phyloP scores from a whole-genome alignment of 1,140 invertebrate genomes.

The Meteorus sp. region DNA sequence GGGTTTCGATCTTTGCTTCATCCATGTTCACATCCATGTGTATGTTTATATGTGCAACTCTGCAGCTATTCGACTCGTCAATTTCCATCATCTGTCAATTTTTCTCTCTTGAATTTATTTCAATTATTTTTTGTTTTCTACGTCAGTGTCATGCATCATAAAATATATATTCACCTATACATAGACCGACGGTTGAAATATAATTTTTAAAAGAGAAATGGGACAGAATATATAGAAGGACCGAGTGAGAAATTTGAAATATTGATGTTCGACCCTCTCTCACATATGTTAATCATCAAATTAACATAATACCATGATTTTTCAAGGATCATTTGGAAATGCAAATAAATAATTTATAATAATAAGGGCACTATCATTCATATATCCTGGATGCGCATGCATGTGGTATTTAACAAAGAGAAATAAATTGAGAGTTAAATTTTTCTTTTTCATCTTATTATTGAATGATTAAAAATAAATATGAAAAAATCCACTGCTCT shows the following conservation, averaged over 20 bases:
- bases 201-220: conserved; percentile 2
- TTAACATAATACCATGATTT: conserved; percentile 61
- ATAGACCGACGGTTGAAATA: not conserved
- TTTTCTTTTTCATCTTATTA: not conserved
- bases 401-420: not conserved
- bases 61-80: not conserved
- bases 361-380: conserved; percentile 45
- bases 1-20: not conserved
- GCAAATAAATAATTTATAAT: conserved; percentile 62
- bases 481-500: too few relatives aligned
- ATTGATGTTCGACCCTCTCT: conserved; percentile 49
- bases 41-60: not conserved
- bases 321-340: conserved; percentile 59
- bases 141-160: too few relatives aligned
- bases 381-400: too few relatives aligned
- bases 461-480: not conserved
- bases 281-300: conserved; percentile 57
- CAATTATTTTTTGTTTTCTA: too few relatives aligned
- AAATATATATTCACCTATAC: too few relatives aligned
- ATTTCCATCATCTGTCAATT: too few relatives aligned
- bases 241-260: conserved; percentile 50
- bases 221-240: too few relatives aligned
- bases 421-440: not conserved
- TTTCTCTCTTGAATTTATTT: too few relatives aligned
- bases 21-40: too few relatives aligned